Evolutionary conservation across 2,888 invertebrate genomes (phyloP).

Genomic region (Lamproptera curius): DNA sequence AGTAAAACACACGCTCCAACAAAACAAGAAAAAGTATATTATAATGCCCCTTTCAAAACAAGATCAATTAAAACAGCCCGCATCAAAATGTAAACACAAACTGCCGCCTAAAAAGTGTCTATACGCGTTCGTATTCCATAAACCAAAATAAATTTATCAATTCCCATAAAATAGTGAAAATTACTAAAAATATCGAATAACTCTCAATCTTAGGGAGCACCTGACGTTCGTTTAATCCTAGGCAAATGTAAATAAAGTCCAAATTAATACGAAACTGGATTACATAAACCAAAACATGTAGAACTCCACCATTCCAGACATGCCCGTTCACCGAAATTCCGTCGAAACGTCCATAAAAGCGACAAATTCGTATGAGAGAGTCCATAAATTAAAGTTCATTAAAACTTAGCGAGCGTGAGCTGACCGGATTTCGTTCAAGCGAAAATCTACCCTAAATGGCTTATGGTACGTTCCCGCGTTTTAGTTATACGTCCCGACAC

Average conservation of each 20-base stretch:
- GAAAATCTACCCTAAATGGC: slow-evolving; percentile 49
- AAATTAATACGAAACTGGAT: slow-evolving; percentile 51
- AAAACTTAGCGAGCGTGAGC: slow-evolving; percentile 48
- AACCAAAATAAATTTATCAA: neutral
- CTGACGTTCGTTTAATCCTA: slow-evolving; percentile 7
- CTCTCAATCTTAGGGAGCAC: slow-evolving; percentile 1
- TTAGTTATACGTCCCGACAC: slow-evolving; percentile 42
- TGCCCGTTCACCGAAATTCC: slow-evolving; percentile 47
- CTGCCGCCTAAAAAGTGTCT: neutral
- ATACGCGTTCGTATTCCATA: neutral
- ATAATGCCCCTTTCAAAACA: no score
- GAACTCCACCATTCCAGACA: slow-evolving; percentile 44
- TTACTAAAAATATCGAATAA: neutral
- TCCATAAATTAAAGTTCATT: slow-evolving; percentile 67
- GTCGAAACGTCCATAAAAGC: slow-evolving; percentile 54
- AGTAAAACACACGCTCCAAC: no score
- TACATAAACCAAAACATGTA: slow-evolving; percentile 56
- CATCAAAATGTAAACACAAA: neutral
- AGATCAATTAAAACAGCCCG: no score
- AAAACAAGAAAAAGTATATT: no score
- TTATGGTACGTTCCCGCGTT: slow-evolving; percentile 33
- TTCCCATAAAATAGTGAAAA: neutral
- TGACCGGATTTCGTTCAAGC: slow-evolving; percentile 42
- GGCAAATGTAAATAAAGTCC: slow-evolving; percentile 36
- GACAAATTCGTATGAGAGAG: slow-evolving; percentile 57